A percentile compares a stretch with the other conserved stretches of the same genome.
These are phyloP conservation scores for Leucophenga maculata DNA, from an alignment of 2,888 invertebrate species.

Conservation along the genomic window DNA sequence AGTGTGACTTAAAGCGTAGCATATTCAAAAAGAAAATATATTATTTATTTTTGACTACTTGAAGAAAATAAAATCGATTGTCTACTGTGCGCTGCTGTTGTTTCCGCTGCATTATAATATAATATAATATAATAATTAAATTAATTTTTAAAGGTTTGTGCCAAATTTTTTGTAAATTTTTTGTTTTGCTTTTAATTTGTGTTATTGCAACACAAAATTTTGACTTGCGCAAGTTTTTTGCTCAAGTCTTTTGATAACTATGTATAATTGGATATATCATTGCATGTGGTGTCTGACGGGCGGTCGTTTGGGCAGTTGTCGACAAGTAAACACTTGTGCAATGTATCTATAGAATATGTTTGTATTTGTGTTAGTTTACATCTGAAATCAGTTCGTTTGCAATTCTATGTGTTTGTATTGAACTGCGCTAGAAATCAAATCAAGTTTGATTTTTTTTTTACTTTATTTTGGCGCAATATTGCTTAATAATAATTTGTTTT, in stretches of 20 bases:
- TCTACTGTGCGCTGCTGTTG: too few relatives aligned
- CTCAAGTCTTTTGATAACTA: conserved; percentile 20
- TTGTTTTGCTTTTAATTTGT: too few relatives aligned
- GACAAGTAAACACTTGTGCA: neutral
- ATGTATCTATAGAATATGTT: neutral
- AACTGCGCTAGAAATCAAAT: neutral
- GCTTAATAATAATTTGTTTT: neutral
- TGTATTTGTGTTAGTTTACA: neutral
- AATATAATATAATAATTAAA: neutral
- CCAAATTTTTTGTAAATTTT: neutral
- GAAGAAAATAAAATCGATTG: too few relatives aligned
- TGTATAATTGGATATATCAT: conserved; percentile 16
- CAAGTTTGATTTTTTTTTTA: neutral
- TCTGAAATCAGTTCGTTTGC: too few relatives aligned
- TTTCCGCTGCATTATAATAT: too few relatives aligned
- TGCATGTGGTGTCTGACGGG: neutral
- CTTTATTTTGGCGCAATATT: conserved; percentile 11
- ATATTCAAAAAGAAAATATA: neutral
- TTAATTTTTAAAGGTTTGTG: conserved; percentile 11
- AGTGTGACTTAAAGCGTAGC: conserved; percentile 41
- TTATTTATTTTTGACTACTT: neutral
- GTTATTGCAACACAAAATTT: conserved; percentile 9
- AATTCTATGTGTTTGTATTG: neutral
- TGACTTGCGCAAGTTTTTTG: conserved; percentile 19
- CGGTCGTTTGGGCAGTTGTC: neutral